Percentiles rank a stretch among this genome's conserved stretches.
Conservation (phyloP, 2,888 invertebrate genomes). For the Pseudoips prasinana region DNA sequence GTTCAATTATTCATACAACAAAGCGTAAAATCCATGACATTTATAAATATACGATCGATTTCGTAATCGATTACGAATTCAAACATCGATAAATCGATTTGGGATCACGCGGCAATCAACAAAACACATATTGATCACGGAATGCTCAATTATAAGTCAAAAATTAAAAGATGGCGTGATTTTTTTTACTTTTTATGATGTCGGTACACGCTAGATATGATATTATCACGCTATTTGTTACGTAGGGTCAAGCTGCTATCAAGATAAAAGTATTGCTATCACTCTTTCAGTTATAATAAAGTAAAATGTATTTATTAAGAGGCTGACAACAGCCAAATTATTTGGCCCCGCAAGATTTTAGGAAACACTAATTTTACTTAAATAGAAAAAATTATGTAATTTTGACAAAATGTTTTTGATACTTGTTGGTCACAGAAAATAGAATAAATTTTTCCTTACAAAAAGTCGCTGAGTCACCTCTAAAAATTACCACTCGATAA, state of each 20-base stretch:
- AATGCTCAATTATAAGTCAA: conserved; percentile 44
- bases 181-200: conserved; percentile 43
- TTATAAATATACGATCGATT: conserved; percentile 58
- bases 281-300: conserved; percentile 17
- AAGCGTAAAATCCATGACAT: conserved; percentile 60
- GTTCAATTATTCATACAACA: conserved; percentile 48
- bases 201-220: conserved; percentile 57
- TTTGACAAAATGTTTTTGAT: no score
- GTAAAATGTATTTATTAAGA: no score
- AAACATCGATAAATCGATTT: conserved; percentile 45
- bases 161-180: conserved; percentile 44
- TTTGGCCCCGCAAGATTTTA: no score
- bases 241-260: conserved; percentile 45
- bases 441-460: no score
- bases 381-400: no score
- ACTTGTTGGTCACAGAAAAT: no score
- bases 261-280: conserved; percentile 46
- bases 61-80: conserved; percentile 55
- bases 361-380: no score
- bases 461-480: no score
- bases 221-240: conserved; percentile 47
- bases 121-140: conserved; percentile 47
- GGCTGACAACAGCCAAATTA: no score
- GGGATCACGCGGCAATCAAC: conserved; percentile 44
- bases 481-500: no score